These are phyloP conservation scores for Drosophila quinaria DNA, from an alignment of 2,888 invertebrate species.

Conservation along the genomic window DNA sequence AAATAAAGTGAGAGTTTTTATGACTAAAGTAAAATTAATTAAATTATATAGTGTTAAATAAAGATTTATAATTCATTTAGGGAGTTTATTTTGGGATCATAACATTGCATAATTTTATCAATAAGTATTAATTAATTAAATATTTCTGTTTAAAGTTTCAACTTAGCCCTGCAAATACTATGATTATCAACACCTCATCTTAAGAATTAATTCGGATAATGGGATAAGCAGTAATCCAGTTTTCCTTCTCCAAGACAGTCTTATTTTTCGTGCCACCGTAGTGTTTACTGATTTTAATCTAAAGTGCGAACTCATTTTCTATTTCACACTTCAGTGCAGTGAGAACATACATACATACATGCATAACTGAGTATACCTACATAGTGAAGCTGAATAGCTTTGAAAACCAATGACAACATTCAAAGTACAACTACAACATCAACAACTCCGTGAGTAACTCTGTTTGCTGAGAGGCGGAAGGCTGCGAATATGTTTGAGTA, in stretches of 20 bases:
- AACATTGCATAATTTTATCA: too few species aligned
- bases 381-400: constrained; percentile 35
- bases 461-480: constrained; percentile 19
- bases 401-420: constrained; percentile 50
- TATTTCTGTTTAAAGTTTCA: background rate
- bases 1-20: too few species aligned
- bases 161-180: too few species aligned
- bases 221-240: background rate
- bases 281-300: constrained; percentile 67
- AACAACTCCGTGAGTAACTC: constrained; percentile 20
- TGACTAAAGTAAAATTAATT: too few species aligned
- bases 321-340: constrained; percentile 63
- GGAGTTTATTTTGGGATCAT: too few species aligned
- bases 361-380: constrained; percentile 29
- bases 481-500: constrained; percentile 16
- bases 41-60: too few species aligned
- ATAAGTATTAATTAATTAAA: background rate
- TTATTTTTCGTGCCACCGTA: constrained; percentile 3
- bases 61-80: too few species aligned
- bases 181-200: background rate
- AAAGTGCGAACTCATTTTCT: constrained; percentile 72
- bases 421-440: constrained; percentile 33
- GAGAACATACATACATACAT: constrained; percentile 15
- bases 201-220: constrained; percentile 20
- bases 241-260: constrained; percentile 1